These are phyloP conservation scores for Conus betulinus DNA, from an alignment of 1,140 invertebrate species.

Conservation along the genomic window DNA sequence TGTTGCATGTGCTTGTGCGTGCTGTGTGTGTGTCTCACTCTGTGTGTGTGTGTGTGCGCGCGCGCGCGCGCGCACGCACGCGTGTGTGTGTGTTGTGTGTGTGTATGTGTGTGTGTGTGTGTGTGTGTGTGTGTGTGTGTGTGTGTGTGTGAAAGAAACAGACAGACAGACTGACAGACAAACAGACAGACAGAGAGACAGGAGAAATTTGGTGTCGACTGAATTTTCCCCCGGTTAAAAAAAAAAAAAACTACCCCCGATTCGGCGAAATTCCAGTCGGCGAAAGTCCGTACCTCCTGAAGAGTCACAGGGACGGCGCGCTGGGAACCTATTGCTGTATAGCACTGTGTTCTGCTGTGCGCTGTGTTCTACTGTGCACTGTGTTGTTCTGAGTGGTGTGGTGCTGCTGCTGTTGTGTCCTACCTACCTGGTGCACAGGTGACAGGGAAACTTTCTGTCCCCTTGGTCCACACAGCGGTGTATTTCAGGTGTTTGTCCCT, in stretches of 20 bases:
- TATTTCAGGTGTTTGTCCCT: constrained; percentile 79
- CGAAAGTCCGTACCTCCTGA: too few species aligned
- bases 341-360: not conserved
- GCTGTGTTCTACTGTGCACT: not conserved
- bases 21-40: not conserved
- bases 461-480: constrained; percentile 79
- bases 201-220: too few species aligned
- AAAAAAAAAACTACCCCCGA: not conserved
- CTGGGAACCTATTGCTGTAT: not conserved
- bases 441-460: constrained; percentile 78
- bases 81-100: not conserved
- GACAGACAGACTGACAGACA: too few species aligned
- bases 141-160: not conserved
- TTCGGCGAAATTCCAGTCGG: too few species aligned
- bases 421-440: constrained; percentile 77
- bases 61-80: too few species aligned
- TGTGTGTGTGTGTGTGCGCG: not conserved
- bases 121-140: not conserved
- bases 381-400: not conserved
- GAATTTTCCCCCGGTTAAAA: not conserved
- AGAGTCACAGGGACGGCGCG: too few species aligned
- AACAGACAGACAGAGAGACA: too few species aligned
- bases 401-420: not conserved
- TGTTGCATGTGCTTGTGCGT: too few species aligned
- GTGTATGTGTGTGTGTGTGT: not conserved